Evolutionary conservation across 2,797 vertebrate species (phyloP).

Genomic region (Chiroxiphia lanceolata): DNA sequence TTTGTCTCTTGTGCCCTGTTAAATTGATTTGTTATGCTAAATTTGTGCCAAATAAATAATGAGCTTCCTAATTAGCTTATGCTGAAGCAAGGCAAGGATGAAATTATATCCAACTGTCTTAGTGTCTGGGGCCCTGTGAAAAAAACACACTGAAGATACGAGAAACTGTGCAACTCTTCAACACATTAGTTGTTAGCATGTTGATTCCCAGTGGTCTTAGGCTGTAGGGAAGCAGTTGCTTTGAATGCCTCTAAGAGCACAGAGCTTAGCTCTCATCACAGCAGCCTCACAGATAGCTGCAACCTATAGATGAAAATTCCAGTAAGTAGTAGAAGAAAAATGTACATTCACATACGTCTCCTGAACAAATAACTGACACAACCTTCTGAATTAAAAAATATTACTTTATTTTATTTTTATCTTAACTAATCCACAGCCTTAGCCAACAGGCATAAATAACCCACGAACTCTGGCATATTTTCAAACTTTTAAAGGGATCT

Average conservation of each 20-base stretch:
- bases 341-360: not conserved
- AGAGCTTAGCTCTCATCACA: not conserved
- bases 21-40: slow-evolving; percentile 75
- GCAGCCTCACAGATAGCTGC: not conserved
- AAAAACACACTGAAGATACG: not conserved
- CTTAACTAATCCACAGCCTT: not conserved
- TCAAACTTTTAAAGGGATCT: not conserved
- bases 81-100: slow-evolving; percentile 65
- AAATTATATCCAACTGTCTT: slow-evolving; percentile 64
- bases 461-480: not conserved
- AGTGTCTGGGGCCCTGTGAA: slow-evolving; percentile 9
- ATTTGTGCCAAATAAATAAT: slow-evolving; percentile 77
- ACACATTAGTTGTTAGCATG: slow-evolving; percentile 30
- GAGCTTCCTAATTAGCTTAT: slow-evolving; percentile 72
- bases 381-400: not conserved
- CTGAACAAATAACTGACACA: not conserved
- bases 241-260: not conserved
- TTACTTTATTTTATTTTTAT: not conserved
- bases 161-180: slow-evolving; percentile 30
- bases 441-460: not conserved
- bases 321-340: not conserved
- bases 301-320: not conserved
- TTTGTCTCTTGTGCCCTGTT: slow-evolving; percentile 57
- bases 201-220: slow-evolving; percentile 41
- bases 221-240: not conserved